phyloP scores from a whole-genome alignment of 2,113 vertebrate genomes.

The Peromyscus maniculatus region DNA sequence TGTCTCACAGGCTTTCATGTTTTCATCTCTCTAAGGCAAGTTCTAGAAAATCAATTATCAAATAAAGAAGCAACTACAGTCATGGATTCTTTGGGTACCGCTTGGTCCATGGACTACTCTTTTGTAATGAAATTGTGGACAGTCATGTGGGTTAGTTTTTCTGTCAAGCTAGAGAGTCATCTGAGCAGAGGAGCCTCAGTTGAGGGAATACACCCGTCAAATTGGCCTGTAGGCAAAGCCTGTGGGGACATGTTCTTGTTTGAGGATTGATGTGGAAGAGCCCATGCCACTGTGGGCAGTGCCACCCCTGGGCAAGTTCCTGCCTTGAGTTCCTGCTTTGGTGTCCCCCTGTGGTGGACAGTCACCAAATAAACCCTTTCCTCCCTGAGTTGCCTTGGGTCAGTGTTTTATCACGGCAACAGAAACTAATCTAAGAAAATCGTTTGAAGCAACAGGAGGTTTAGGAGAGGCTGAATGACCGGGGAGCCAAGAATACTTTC shows the following conservation, averaged over 20 bases:
- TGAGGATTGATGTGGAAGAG: no score
- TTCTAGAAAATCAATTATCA: conserved; percentile 16
- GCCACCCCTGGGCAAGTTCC: neutral
- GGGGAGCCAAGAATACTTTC: neutral
- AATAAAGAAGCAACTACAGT: neutral
- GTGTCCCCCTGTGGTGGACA: neutral
- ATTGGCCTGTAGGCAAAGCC: neutral
- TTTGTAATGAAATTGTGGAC: neutral
- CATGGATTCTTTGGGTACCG: neutral
- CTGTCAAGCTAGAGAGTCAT: neutral
- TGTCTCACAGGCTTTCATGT: neutral
- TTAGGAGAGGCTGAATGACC: neutral
- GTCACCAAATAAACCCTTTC: neutral
- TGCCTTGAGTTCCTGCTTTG: neutral
- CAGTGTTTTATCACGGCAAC: neutral
- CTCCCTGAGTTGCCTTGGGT: neutral
- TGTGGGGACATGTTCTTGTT: neutral
- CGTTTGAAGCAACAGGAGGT: neutral
- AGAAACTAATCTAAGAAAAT: neutral
- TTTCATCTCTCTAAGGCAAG: neutral
- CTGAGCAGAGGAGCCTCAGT: neutral
- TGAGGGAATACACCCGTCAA: neutral
- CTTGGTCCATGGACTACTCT: neutral
- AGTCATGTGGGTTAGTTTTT: neutral
- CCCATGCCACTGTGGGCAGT: no score